These are phyloP conservation scores for Acleris sparsana DNA, from an alignment of 2,888 invertebrate genomes.

Conservation along the genomic window DNA sequence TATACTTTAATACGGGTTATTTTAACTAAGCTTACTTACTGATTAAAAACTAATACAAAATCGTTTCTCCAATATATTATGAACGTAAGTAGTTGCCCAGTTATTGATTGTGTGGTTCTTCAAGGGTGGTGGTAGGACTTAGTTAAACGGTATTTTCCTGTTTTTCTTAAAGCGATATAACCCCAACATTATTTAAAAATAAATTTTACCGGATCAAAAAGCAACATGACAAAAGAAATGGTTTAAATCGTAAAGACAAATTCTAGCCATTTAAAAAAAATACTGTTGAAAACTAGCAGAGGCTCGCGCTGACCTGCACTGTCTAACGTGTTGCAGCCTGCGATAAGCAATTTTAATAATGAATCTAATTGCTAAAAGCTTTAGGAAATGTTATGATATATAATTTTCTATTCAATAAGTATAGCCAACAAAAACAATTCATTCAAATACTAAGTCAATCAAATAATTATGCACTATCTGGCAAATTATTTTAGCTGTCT, in stretches of 20 bases:
- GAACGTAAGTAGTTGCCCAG: too few relatives aligned
- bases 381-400: too few relatives aligned
- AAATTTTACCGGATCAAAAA: not conserved
- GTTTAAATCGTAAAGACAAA: not conserved
- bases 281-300: not conserved
- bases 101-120: slow-evolving; percentile 19
- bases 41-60: too few relatives aligned
- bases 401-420: too few relatives aligned
- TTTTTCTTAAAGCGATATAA: slow-evolving; percentile 22
- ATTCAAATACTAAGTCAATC: too few relatives aligned
- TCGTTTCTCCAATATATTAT: too few relatives aligned
- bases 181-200: not conserved
- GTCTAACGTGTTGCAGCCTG: not conserved
- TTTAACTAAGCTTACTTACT: too few relatives aligned
- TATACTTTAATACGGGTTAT: too few relatives aligned
- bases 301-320: not conserved
- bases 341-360: not conserved
- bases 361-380: not conserved
- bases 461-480: too few relatives aligned
- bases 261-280: not conserved
- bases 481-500: too few relatives aligned
- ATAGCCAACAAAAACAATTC: too few relatives aligned
- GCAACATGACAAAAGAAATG: too few relatives aligned
- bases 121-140: slow-evolving; percentile 45
- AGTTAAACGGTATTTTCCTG: slow-evolving; percentile 40